Evolutionary conservation across 2,113 vertebrate species (phyloP), one percentile per base, ranked within the genome.

Genomic region (Phaethornis superciliosus): DNA sequence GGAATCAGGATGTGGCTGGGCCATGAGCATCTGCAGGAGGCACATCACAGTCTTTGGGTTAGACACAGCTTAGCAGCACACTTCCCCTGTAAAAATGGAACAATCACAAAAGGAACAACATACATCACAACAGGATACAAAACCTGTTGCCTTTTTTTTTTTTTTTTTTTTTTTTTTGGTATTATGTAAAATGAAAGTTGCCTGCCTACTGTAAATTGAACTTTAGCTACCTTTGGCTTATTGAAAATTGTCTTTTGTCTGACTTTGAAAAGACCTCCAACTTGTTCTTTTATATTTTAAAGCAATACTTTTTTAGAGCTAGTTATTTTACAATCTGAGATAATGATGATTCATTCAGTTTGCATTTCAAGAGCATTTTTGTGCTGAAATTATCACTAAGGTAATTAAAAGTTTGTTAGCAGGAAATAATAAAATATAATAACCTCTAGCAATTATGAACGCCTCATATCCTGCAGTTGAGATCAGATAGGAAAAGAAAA

Each of bases 391-490:
- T 85, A 47, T 81, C 80, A 90, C 47, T 49, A 68, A 80, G 33
- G 55, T 68, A 90, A 90, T 88, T 60, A 93, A 81, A 76, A 81
- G 30, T 90, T 93, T 84, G 47, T 63, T 85, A 88, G 72, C 54
- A 68, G 59, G 33, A 69, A 85, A 42, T 68, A 67, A 71, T 33
- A 84, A 84, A 65, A 56, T 58, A 44, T 52, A 90, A 83, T 81
- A 72, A 78, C 60, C 46, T 72, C 28, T 59, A 69, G n/a, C 59
- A 85, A 81, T 78, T 91, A 78, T 46, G 19, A 33, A 69, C 55
- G 46, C 51, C 56, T 78, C 75, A 59, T 52, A 81, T 71, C 37
- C 54, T 23, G n/a, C 58, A 47, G 52, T 23, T 95, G 32, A 84
- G 59, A 80, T 84, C 42, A 80, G 21, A 28, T 81, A 88, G 58